Evolutionary conservation across 2,888 invertebrate species (phyloP).

Genomic region (Eupithecia insigniata): DNA sequence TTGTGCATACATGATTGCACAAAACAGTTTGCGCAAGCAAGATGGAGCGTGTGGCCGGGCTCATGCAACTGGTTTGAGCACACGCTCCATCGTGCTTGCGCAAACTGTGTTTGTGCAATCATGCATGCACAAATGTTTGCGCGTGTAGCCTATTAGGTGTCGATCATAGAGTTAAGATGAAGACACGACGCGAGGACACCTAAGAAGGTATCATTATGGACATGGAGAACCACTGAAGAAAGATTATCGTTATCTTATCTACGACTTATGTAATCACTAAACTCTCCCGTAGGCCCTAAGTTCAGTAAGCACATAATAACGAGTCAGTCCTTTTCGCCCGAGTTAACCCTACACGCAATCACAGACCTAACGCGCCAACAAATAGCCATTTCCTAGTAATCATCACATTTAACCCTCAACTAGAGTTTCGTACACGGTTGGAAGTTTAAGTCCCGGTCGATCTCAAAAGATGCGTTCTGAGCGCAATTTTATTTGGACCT

Average conservation of each 20-base stretch:
- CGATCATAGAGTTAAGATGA: too few species aligned
- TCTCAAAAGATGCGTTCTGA: not conserved
- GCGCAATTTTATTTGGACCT: not conserved
- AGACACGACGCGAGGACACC: too few species aligned
- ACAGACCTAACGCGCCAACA: slow-evolving; percentile 60
- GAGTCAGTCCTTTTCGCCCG: slow-evolving; percentile 35
- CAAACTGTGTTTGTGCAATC: too few species aligned
- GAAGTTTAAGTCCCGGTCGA: not conserved
- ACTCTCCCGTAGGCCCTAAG: slow-evolving; percentile 9
- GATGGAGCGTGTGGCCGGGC: too few species aligned
- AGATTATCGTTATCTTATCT: not conserved
- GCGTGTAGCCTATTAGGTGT: too few species aligned
- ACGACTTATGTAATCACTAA: not conserved
- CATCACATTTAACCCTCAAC: slow-evolving; percentile 48
- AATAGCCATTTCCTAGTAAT: slow-evolving; percentile 55
- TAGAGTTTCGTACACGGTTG: not conserved
- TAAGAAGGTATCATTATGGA: too few species aligned
- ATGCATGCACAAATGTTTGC: too few species aligned
- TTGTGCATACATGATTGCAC: too few species aligned
- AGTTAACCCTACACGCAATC: slow-evolving; percentile 53
- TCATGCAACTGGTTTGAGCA: too few species aligned
- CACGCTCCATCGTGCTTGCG: too few species aligned
- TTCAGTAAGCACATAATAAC: slow-evolving; percentile 26
- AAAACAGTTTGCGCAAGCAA: too few species aligned
- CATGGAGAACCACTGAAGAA: not conserved